A percentile compares a stretch with the other conserved stretches of the same genome.
phyloP scores from a whole-genome alignment of 2,113 vertebrate genomes.

The Pandion haliaetus region DNA sequence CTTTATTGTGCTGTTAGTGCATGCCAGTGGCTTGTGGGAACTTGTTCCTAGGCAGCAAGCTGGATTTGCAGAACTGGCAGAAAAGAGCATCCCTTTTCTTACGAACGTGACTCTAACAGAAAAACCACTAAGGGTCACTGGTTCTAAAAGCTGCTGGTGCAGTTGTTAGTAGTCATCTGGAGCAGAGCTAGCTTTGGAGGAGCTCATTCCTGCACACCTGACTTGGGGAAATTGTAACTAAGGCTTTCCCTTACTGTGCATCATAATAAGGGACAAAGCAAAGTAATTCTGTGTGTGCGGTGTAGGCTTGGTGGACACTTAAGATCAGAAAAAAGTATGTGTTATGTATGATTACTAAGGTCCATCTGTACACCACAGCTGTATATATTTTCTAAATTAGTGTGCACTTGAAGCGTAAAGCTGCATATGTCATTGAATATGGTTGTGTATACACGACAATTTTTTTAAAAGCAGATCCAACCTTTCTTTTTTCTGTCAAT shows the following conservation, averaged over 20 bases:
- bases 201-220: neutral
- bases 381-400: neutral
- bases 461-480: neutral
- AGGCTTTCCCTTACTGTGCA: neutral
- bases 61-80: neutral
- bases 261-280: neutral
- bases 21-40: neutral
- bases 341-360: neutral
- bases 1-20: neutral
- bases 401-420: neutral
- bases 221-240: neutral
- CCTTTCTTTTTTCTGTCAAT: neutral
- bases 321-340: neutral
- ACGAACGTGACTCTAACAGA: neutral
- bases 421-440: neutral
- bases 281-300: neutral
- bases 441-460: neutral
- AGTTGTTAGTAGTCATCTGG: too few species aligned
- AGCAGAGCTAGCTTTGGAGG: neutral
- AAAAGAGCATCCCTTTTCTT: neutral
- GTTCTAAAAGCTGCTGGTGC: neutral
- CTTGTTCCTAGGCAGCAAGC: neutral
- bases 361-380: neutral
- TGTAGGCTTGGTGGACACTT: neutral
- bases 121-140: neutral